Conservation (phyloP, 1,140 invertebrate genomes). For the Heliconius melpomene region DNA sequence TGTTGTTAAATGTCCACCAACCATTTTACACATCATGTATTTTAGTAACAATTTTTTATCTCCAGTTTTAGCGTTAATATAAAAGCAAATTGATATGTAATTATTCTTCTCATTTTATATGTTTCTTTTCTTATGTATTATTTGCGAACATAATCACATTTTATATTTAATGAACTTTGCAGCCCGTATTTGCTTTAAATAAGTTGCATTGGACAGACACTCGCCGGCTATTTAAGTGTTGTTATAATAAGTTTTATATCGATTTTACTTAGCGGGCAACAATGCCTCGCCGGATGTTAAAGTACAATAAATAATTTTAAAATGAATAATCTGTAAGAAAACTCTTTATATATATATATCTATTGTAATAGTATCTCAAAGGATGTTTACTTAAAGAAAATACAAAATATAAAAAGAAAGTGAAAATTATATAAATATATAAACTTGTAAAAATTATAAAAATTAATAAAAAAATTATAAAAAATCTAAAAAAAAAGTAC, state of each 20-base stretch:
- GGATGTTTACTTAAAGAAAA: constrained; percentile 65
- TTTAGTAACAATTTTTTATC: not conserved
- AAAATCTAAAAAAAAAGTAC: constrained; percentile 47
- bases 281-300: constrained; percentile 59
- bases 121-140: not conserved
- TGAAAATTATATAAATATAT: constrained; percentile 44
- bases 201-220: constrained; percentile 50
- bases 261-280: constrained; percentile 69
- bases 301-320: constrained; percentile 77
- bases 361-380: constrained; percentile 57
- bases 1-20: constrained; percentile 41
- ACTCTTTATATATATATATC: constrained; percentile 50
- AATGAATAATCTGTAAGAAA: constrained; percentile 69
- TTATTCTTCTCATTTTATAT: not conserved
- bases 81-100: not conserved
- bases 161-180: not conserved
- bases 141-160: not conserved
- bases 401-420: constrained; percentile 33
- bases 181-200: constrained; percentile 43
- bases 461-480: constrained; percentile 51
- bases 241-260: constrained; percentile 72
- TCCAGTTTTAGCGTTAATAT: not conserved
- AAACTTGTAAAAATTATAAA: constrained; percentile 59
- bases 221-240: constrained; percentile 61
- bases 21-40: constrained; percentile 10